These are phyloP conservation scores for Regulus satrapa DNA, from an alignment of 2,113 vertebrate species.

Conservation along the genomic window DNA sequence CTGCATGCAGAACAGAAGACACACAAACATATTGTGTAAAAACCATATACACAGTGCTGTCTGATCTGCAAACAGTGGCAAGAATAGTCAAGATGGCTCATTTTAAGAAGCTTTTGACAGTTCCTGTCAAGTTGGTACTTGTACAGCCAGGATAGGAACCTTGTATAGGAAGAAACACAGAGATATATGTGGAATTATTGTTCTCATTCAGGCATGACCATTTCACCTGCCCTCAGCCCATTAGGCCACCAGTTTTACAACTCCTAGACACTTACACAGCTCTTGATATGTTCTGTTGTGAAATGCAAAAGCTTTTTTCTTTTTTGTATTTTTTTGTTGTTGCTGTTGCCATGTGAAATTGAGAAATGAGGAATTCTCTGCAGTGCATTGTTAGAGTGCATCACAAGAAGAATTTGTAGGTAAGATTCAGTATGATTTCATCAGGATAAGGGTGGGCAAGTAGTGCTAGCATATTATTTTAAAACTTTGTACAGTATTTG, in stretches of 20 bases:
- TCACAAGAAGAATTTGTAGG: background rate
- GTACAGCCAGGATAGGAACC: background rate
- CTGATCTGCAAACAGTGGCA: background rate
- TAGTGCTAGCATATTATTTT: background rate
- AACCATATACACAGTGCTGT: background rate
- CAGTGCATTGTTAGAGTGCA: background rate
- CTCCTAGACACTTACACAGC: background rate
- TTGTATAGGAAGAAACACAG: background rate
- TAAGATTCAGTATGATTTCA: background rate
- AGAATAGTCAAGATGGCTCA: background rate
- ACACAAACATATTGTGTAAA: background rate
- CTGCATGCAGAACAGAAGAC: background rate
- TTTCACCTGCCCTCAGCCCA: background rate
- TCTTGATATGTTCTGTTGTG: background rate
- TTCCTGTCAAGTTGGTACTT: background rate
- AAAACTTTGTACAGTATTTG: background rate
- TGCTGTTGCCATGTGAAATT: rapidly evolving
- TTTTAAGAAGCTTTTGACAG: background rate
- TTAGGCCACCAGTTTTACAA: background rate
- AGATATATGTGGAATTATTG: background rate
- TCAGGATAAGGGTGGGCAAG: background rate
- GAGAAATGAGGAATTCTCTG: background rate
- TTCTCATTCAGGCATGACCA: background rate
- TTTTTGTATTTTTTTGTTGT: background rate
- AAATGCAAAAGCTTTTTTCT: background rate